A percentile compares a stretch with the other conserved stretches of the same genome.
Evolutionary conservation across 1,140 invertebrate species (phyloP).

Genomic region (Bombus confusus): DNA sequence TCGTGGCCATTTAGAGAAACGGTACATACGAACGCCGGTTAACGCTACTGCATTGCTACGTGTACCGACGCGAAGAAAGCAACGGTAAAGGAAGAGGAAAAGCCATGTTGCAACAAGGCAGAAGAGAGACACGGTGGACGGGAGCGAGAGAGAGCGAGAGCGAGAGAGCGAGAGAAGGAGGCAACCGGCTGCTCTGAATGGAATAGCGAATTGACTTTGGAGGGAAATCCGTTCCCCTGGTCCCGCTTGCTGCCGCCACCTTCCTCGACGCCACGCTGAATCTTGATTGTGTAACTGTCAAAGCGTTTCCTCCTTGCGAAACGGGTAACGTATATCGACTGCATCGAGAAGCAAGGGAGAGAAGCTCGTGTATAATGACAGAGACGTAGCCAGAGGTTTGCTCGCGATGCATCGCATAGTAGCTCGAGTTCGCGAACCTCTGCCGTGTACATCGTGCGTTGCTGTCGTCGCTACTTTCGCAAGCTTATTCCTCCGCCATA

Average conservation of each 20-base stretch:
- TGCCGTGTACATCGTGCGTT: neutral
- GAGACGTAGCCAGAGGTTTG: neutral
- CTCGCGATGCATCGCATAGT: constrained; percentile 4
- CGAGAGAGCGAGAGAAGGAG: neutral
- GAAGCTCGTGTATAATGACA: neutral
- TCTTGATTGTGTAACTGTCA: constrained; percentile 71
- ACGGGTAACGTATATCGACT: constrained; percentile 49
- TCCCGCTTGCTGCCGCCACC: neutral
- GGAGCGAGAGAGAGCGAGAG: neutral
- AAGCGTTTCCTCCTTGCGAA: constrained; percentile 62
- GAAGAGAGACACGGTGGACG: neutral
- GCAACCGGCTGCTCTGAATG: constrained; percentile 44
- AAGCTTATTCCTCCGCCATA: neutral
- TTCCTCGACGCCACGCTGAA: constrained; percentile 38
- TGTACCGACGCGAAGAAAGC: constrained; percentile 18
- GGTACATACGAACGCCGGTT: too few species aligned
- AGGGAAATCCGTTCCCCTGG: constrained; percentile 53
- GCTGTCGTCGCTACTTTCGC: neutral
- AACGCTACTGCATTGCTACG: too few species aligned
- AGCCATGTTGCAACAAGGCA: too few species aligned
- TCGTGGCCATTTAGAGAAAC: too few species aligned
- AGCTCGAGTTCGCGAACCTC: constrained; percentile 18
- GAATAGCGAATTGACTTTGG: constrained; percentile 66
- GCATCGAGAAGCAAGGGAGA: neutral
- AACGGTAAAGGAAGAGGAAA: neutral